These are phyloP conservation scores for Neosilurus hyrtlii DNA, from an alignment of 2,797 vertebrate species.

Conservation along the genomic window DNA sequence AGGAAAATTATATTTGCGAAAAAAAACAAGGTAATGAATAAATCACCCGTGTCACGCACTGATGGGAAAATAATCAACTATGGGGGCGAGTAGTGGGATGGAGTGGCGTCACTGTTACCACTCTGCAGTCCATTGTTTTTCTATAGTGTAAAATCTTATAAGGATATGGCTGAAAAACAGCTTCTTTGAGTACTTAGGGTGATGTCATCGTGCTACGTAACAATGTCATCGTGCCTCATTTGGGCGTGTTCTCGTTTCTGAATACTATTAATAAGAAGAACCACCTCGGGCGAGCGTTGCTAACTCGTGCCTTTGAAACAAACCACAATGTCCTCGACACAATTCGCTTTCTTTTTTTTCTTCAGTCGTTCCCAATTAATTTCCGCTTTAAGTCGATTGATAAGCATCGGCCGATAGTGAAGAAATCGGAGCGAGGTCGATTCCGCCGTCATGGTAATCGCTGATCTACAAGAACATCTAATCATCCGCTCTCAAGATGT, in stretches of 20 bases:
- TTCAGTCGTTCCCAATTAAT: background rate
- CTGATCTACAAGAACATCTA: slow-evolving; percentile 45
- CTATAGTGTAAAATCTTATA: background rate
- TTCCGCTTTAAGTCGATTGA: background rate
- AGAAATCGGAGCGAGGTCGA: slow-evolving; percentile 10
- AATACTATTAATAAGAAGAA: background rate
- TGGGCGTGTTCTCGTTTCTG: background rate
- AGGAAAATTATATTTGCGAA: background rate
- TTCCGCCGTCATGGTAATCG: slow-evolving; percentile 38
- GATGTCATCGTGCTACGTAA: background rate
- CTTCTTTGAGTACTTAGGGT: background rate
- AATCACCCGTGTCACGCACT: background rate
- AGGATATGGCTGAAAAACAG: too few relatives aligned
- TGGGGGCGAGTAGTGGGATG: too few relatives aligned
- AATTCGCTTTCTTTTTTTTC: background rate
- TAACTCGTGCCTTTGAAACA: background rate
- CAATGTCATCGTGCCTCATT: background rate
- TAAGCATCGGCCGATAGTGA: slow-evolving; percentile 15
- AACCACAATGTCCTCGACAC: background rate
- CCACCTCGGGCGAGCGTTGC: background rate
- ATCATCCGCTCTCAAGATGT: slow-evolving; percentile 43
- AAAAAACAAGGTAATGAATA: background rate
- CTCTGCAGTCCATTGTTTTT: background rate
- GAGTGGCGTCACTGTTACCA: background rate
- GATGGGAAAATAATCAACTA: background rate